These are phyloP conservation scores for Elaphurus davidianus DNA, from an alignment of 2,113 vertebrate genomes.

Conservation along the genomic window DNA sequence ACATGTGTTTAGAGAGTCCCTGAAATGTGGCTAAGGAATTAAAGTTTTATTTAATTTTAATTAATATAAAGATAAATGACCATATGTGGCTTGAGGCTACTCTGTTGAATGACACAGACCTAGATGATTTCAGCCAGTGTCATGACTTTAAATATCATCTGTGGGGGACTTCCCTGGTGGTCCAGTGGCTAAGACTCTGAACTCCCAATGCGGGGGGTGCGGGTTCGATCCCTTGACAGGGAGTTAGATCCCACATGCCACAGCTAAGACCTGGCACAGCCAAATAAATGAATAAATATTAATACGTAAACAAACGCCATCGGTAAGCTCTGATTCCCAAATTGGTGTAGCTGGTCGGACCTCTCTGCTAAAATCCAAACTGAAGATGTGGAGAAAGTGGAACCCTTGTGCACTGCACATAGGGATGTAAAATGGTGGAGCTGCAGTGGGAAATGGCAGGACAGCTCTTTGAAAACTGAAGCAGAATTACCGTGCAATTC, in stretches of 20 bases:
- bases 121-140: background rate
- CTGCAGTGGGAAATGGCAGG: background rate
- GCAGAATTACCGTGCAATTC: background rate
- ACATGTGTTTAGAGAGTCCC: background rate
- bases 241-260: background rate
- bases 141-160: background rate
- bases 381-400: background rate
- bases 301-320: background rate
- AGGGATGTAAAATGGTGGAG: background rate
- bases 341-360: accelerated
- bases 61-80: background rate
- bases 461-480: background rate
- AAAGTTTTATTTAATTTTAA: background rate
- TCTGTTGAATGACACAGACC: background rate
- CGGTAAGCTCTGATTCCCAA: background rate
- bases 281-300: background rate
- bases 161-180: background rate
- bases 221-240: background rate
- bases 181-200: background rate
- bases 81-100: background rate
- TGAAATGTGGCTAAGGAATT: background rate
- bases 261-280: background rate
- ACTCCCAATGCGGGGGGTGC: background rate
- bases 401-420: background rate
- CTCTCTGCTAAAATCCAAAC: background rate